Percentiles rank a stretch among this genome's conserved stretches.
Conservation (phyloP, 2,888 invertebrate genomes). For the Marronus borbonicus region DNA sequence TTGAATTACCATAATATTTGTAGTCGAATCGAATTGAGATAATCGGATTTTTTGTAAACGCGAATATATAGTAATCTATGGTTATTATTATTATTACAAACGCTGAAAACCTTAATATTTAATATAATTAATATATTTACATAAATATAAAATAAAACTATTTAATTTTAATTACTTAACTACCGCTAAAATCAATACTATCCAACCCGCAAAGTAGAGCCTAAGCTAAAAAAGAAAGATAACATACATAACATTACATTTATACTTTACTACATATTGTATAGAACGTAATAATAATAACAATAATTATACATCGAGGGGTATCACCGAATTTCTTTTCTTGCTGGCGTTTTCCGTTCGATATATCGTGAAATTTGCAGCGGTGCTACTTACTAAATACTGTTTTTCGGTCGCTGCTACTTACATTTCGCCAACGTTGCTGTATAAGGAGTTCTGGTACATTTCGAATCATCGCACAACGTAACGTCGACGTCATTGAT, state of each 20-base stretch:
- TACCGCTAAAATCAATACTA: slow-evolving; percentile 7
- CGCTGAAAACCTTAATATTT: slow-evolving; percentile 1
- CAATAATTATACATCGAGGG: neutral
- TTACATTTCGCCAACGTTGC: neutral
- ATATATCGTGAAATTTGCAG: slow-evolving; percentile 20
- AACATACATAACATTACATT: neutral
- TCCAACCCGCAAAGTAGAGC: slow-evolving; percentile 12
- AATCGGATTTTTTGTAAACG: slow-evolving; percentile 1
- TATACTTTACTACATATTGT: too few relatives aligned
- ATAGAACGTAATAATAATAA: too few relatives aligned
- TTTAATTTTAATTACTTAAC: slow-evolving; percentile 18
- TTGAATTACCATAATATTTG: neutral
- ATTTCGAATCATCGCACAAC: slow-evolving; percentile 50
- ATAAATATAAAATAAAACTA: slow-evolving; percentile 15
- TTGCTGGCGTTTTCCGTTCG: neutral
- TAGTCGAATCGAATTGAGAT: neutral
- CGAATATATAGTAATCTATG: slow-evolving; percentile 1
- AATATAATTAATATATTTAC: neutral
- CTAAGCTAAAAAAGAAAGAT: slow-evolving; percentile 11
- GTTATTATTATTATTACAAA: neutral
- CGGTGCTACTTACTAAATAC: slow-evolving; percentile 27
- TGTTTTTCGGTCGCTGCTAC: neutral
- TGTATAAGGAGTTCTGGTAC: slow-evolving; percentile 6
- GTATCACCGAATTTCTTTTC: neutral
- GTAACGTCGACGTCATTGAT: slow-evolving; percentile 63